Evolutionary conservation across 2,888 invertebrate genomes (phyloP).

Genomic region (Plagodis dolabraria): DNA sequence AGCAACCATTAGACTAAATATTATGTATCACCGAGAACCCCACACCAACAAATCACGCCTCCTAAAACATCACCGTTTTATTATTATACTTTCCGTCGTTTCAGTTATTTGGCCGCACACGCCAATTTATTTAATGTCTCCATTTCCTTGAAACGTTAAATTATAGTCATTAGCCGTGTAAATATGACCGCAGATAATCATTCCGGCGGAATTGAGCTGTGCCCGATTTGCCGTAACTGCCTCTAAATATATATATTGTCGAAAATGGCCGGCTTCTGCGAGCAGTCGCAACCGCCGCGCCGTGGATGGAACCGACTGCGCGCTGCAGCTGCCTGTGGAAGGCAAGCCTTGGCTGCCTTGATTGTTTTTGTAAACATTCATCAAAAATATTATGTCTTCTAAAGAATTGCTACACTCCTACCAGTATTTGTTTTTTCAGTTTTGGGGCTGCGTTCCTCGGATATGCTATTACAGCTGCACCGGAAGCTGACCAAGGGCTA

Average conservation of each 20-base stretch:
- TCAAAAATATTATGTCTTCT: too few species aligned
- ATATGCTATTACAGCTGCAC: too few species aligned
- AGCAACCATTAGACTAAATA: neutral
- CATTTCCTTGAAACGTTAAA: conserved; percentile 35
- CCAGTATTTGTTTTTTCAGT: too few species aligned
- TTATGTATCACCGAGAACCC: neutral
- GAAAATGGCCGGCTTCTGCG: conserved; percentile 1
- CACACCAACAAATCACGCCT: neutral
- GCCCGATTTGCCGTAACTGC: conserved; percentile 28
- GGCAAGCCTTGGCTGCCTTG: neutral
- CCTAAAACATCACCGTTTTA: neutral
- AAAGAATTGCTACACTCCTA: too few species aligned
- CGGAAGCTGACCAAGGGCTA: too few species aligned
- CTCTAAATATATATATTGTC: conserved; percentile 31
- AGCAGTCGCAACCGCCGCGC: too few species aligned
- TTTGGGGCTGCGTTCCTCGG: too few species aligned
- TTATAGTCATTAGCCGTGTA: conserved; percentile 38
- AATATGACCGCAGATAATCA: conserved; percentile 28
- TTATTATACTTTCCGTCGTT: conserved; percentile 1
- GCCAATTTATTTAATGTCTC: conserved; percentile 39
- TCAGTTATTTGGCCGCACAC: conserved; percentile 6
- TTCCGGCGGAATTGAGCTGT: conserved; percentile 21
- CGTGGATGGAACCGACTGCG: neutral
- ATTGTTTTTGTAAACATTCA: too few species aligned
- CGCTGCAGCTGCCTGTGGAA: neutral